Evolutionary conservation across 2,888 invertebrate species (phyloP), one percentile per base, ranked within the genome.

Genomic region (Drosophila paranaensis): DNA sequence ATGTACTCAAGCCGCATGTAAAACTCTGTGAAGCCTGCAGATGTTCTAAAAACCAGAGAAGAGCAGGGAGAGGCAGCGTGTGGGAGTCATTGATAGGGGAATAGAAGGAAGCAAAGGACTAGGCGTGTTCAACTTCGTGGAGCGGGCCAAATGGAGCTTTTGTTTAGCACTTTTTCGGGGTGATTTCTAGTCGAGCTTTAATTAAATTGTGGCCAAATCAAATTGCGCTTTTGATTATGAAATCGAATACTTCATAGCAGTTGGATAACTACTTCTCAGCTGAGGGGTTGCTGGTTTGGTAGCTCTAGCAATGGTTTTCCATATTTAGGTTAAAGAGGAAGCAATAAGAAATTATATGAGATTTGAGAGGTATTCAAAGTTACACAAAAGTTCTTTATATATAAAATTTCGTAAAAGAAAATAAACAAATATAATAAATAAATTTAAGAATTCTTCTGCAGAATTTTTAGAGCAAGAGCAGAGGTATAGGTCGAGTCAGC

Each of bases 201-300:
- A 81, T 80, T 80, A 80, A 75, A 81, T 69, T 77, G 69, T 63
- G 53, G 61, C 56, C 67, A 71, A 71, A 71, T 79, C 67, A 78
- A 88, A 85, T 83, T 81, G 81, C 60, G 71, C 66, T 60, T 77
- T 70, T 81, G 56, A 65, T 78, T 79, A 63, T 66, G 80, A 82
- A 82, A 83, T 77, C 54, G 56, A 80, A 86, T 86, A 88, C 45
- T 66, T 70, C 65, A 25, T 55, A 48, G n/a, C 48, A 42, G 48
- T 25, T 33, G n/a, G 25, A 33, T 6, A 40, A 30, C 8, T 37
- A 27, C n/a, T 37, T 35, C 30, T n/a, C 8, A 10, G 10, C 6
- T 5, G 53, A 14, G 37, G 25, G n/a, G 30, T 6, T 11, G 11
- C 16, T 42, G 51, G 13, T 14, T 9, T 25, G 9, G 5, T 16